These are phyloP conservation scores for Thyatira batis DNA, from an alignment of 2,888 invertebrate species.

Conservation along the genomic window DNA sequence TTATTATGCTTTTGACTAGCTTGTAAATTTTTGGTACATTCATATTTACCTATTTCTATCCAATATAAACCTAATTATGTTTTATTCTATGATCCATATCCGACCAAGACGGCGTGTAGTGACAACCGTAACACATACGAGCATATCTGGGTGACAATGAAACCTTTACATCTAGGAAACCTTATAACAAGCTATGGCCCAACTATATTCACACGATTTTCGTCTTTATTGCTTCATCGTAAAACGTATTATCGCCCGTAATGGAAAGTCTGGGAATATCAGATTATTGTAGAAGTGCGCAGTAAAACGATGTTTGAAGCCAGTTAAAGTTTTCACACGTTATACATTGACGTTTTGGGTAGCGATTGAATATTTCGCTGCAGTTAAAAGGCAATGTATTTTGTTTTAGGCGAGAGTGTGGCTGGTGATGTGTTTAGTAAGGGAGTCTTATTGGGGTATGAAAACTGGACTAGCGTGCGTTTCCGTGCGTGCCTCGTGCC, in stretches of 20 bases:
- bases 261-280: constrained; percentile 25
- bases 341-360: constrained; percentile 27
- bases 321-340: constrained; percentile 1
- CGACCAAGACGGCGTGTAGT: constrained; percentile 25
- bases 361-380: constrained; percentile 11
- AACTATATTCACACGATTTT: constrained; percentile 33
- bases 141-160: constrained; percentile 56
- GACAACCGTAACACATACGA: constrained; percentile 34
- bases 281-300: constrained; percentile 47
- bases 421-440: constrained; percentile 17
- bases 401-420: constrained; percentile 20
- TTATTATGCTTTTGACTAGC: no score
- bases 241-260: constrained; percentile 42
- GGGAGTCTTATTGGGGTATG: constrained; percentile 24
- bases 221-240: constrained; percentile 36
- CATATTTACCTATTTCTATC: not conserved
- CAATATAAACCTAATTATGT: not conserved
- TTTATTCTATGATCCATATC: not conserved
- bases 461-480: constrained; percentile 71
- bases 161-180: constrained; percentile 62
- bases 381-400: constrained; percentile 28
- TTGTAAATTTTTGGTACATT: no score
- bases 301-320: constrained; percentile 23
- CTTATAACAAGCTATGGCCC: constrained; percentile 46
- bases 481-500: constrained; percentile 71